Base-by-base conservation (phyloP, 30 jellyfish, hydroid and myxozoan species). In the Phacellophora camtschatica region DNA sequence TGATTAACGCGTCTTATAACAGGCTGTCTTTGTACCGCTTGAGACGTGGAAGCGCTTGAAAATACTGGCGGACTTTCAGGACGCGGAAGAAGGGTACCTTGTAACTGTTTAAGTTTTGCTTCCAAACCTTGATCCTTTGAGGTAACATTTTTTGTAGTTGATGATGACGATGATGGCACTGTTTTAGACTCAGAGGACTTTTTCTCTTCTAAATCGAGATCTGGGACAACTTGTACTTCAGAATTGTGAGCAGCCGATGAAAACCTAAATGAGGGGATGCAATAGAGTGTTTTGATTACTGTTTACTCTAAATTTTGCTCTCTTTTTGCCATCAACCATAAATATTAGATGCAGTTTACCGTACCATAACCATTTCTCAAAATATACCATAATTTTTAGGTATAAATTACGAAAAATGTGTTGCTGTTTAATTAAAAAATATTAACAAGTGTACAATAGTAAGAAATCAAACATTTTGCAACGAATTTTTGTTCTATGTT, bases 221-320 rank as follows among this genome's bases (percentile, higher is more conserved):
- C 95, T 45, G 97, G 97, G 20, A 88, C 97, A 72, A 88, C 85
- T 53, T 88, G 97, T 13, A 74, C 67, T 12, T 88, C 95, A 0
- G 89, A 43, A 25, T 75, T 16, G 1, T 80, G 79, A 27, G 81
- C 83, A 8, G 91, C 77, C 9, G 95, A 81, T 9, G 82, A 53
- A 58, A 46, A 66, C 97, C 97, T 88, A 18, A n/a, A 42, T 57
- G 46, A 48, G 0, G 11, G 66, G 33, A 41, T n/a, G 8, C n/a
- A 42, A 11, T 9, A 5, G 8, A 1, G 9, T 20, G 6, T 13
- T 25, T 11, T 2, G 1, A 18, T 27, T 48, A 20, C 2, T 27
- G 6, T 3, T 13, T 5, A 5, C 30, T 11, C 33, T 9, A 36
- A 43, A 61, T 0, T n/a, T n/a, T n/a, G n/a, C n/a, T n/a, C n/a